A percentile compares a stretch with the other conserved stretches of the same genome.
phyloP scores from a whole-genome alignment of 1,140 invertebrate genomes.

The Caenorhabditis briggsae region DNA sequence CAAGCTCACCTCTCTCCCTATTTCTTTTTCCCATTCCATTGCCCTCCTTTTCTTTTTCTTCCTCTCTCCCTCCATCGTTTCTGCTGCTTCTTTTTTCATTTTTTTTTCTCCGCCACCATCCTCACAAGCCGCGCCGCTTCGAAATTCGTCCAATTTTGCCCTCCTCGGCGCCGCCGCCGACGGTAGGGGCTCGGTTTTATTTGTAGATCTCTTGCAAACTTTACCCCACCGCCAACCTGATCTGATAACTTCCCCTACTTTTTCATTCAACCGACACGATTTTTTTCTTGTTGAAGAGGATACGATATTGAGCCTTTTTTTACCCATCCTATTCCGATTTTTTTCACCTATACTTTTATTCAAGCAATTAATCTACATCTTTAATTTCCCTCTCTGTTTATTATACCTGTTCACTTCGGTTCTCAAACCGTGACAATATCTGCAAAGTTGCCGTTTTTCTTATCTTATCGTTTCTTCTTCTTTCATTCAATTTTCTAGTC shows the following conservation, averaged over 20 bases:
- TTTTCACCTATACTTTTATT: neutral
- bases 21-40: neutral
- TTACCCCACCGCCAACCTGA: neutral
- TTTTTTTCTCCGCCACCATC: neutral
- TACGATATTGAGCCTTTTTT: neutral
- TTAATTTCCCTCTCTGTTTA: neutral
- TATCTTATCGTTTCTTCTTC: neutral
- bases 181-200: conserved; percentile 7
- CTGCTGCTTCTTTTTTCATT: conserved; percentile 2
- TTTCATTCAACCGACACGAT: conserved; percentile 33
- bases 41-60: neutral
- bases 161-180: neutral
- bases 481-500: neutral
- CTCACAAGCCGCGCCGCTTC: neutral
- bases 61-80: neutral
- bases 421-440: conserved; percentile 39
- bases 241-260: neutral
- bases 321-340: neutral
- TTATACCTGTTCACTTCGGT: neutral
- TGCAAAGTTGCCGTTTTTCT: conserved; percentile 17
- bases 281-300: conserved; percentile 11
- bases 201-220: conserved; percentile 55
- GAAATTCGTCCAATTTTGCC: conserved; percentile 39
- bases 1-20: neutral
- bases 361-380: neutral